Evolutionary conservation across 1,140 invertebrate species (phyloP), one percentile per base, ranked within the genome.

Genomic region (Lasaia peninsularis): DNA sequence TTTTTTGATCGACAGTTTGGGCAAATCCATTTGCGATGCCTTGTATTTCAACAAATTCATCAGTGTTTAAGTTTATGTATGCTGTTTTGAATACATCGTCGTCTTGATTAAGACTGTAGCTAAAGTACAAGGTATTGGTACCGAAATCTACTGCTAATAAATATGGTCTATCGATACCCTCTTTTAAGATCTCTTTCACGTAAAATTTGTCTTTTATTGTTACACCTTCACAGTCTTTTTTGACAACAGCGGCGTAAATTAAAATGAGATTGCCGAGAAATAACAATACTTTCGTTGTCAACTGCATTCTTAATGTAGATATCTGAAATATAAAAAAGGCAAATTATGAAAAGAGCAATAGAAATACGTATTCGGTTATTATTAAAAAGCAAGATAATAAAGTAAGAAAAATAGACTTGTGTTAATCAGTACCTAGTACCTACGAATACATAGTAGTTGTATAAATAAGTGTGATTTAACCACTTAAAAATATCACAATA

Each of bases 21-120:
- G 76, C 72, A 28, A 85, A 87, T 0, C 81, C 84, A 40, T 87
- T 78, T 1, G 55, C 62, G 1, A 85, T 56, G 4, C 63, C 71
- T 16, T 64, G 35, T 16, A 86, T 59, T n/a, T 72, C 62, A n/a
- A 51, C 55, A 31, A 73, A 79, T 60, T 78, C 64, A 32, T 80
- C 80, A 1, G 70, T 82, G n/a, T 78, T 70, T 18, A 87, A 56
- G 55, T 85, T 71, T 0, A 82, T 28, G 52, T 67, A 76, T 0
- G 71, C 76, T 8, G 67, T 71, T 61, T 65, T 73, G 37, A 78
- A 81, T 20, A 37, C 20, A 18, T 84, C 78, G 4, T 73, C 73
- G 2, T 73, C 34, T 52, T 56, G 40, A 24, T 75, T 68, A 1
- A 74, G 5, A 52, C 70, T 79, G 44, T 79, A 82, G 48, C 78